Evolutionary conservation across 2,113 vertebrate species (phyloP).

Genomic region (Osmerus mordax): DNA sequence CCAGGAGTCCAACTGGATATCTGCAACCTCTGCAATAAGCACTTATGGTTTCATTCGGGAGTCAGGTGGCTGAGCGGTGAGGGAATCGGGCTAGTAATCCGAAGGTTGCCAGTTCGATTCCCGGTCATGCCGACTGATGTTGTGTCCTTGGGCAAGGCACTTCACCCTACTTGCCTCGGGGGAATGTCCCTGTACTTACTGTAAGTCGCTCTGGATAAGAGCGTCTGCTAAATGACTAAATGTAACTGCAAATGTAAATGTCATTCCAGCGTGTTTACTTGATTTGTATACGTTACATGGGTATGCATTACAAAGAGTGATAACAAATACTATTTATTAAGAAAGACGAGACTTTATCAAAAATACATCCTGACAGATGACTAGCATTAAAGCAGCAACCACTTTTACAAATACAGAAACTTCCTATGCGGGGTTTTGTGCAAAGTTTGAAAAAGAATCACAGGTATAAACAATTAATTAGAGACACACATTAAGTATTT

Average conservation of each 20-base stretch:
- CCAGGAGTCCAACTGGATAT: constrained; percentile 12
- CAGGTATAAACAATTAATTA: constrained; percentile 69
- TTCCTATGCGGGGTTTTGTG: constrained; percentile 30
- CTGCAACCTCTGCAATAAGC: constrained; percentile 25
- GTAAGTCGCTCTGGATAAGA: too few species aligned
- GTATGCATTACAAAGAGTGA: too few species aligned
- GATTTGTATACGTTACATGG: neutral
- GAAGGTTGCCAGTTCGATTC: too few species aligned
- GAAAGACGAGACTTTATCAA: neutral
- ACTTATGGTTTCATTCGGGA: constrained; percentile 20
- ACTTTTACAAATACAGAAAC: constrained; percentile 18
- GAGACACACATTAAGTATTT: constrained; percentile 66
- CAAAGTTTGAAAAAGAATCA: constrained; percentile 65
- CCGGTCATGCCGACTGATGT: too few species aligned
- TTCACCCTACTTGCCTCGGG: too few species aligned
- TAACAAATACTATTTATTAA: too few species aligned
- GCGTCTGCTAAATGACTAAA: too few species aligned
- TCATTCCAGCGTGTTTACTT: constrained; percentile 10
- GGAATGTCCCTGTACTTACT: too few species aligned
- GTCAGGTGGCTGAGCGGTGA: too few species aligned
- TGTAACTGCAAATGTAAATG: too few species aligned
- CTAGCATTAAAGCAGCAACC: neutral
- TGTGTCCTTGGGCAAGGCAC: too few species aligned
- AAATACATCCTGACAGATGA: neutral
- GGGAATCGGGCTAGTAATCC: too few species aligned